Evolutionary conservation across 2,888 invertebrate species (phyloP).

Genomic region (Acleris sparsana): DNA sequence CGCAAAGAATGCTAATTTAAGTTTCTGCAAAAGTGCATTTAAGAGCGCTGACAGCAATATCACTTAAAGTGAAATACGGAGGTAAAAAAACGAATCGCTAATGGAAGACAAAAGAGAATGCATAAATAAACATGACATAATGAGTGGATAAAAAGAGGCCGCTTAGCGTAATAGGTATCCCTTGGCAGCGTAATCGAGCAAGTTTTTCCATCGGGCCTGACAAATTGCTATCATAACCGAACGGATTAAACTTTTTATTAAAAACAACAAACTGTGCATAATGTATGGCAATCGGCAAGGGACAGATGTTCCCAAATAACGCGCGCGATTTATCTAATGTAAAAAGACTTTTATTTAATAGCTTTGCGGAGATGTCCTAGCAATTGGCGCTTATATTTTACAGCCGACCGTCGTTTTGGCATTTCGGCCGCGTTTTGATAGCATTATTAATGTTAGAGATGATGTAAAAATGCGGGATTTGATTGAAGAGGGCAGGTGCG

Average conservation of each 20-base stretch:
- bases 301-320: constrained; percentile 82
- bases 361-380: constrained; percentile 77
- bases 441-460: constrained; percentile 72
- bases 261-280: constrained; percentile 83
- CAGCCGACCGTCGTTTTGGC: constrained; percentile 71
- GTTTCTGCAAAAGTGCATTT: constrained; percentile 54
- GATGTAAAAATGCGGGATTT: constrained; percentile 76
- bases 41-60: constrained; percentile 53
- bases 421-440: constrained; percentile 71
- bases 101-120: constrained; percentile 79
- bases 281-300: constrained; percentile 82
- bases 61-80: constrained; percentile 68
- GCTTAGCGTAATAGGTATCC: constrained; percentile 57
- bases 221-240: constrained; percentile 82
- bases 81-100: constrained; percentile 59
- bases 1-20: constrained; percentile 55
- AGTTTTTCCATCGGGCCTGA: constrained; percentile 80
- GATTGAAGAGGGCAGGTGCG: constrained; percentile 70
- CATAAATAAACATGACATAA: constrained; percentile 80
- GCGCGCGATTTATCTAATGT: constrained; percentile 81
- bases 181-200: constrained; percentile 71
- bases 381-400: constrained; percentile 77
- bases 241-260: constrained; percentile 84
- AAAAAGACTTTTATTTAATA: constrained; percentile 83
- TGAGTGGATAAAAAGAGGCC: constrained; percentile 66